Conservation (phyloP, 2,888 invertebrate species). For the Pedicia rivosa region DNA sequence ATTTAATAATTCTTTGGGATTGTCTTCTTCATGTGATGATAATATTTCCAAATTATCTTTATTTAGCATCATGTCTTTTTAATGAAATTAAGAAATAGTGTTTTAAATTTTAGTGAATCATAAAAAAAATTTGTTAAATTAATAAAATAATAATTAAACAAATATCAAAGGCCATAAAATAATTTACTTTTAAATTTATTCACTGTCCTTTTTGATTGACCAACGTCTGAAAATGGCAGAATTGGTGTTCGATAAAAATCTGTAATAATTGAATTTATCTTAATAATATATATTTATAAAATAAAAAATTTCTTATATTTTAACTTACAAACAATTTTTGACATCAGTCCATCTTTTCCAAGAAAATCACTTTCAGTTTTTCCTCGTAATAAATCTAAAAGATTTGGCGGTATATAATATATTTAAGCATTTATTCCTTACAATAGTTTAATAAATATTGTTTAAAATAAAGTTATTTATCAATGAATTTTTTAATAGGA, state of each 20-base stretch:
- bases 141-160: background rate
- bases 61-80: constrained; percentile 2
- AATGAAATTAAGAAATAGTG: background rate
- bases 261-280: background rate
- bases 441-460: no score
- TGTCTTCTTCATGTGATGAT: background rate
- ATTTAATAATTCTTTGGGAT: background rate
- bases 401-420: no score
- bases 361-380: no score
- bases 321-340: background rate
- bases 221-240: background rate
- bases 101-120: no score
- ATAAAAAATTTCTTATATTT: background rate
- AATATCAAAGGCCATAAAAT: no score
- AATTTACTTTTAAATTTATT: constrained; percentile 6
- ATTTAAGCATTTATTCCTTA: no score
- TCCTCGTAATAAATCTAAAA: no score
- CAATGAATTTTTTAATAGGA: no score
- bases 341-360: no score
- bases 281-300: background rate
- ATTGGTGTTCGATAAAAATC: constrained; percentile 3
- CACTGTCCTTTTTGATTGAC: background rate
- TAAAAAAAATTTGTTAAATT: no score
- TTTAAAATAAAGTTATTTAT: no score
- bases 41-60: background rate